Base-by-base conservation (phyloP, 2,113 vertebrate species). In the Sinocyclocheilus rhinocerous region DNA sequence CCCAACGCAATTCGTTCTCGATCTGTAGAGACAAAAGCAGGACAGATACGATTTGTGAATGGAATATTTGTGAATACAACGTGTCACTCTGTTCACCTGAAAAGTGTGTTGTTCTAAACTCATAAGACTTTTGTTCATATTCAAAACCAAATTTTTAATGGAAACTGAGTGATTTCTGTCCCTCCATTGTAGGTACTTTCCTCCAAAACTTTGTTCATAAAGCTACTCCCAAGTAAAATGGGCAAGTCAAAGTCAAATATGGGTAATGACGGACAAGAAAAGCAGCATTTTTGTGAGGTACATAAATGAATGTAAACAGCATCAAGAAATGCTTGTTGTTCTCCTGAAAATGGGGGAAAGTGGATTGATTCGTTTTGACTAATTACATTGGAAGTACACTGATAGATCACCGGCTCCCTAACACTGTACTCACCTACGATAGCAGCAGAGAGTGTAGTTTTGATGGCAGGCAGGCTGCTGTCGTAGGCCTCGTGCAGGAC, bases 401-500 rank as follows among this genome's bases (percentile, higher is more conserved):
- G 67, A 70, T 70, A 69, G 26, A 69, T 33, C 15, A 15, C 15
- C 0, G 65, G 15, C 29, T 69, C 65, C 18, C 5, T 36, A 24
- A 26, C 26, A 36, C 26, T 2, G 2, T 12, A 89, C 93, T 84
- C 89, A 99, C 98, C 98, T 72, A 99, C 90, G 26, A 99, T 94
- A 65, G 97, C 95, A 0, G 97, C 97, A 0, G 96, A 95, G 80
- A 98, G 94, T 6, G 95, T 93, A 16, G 92, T 94, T 95, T 99
- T 99, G 93, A 99, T 96, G 89, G 97, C 93, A 10, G 98, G 98
- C 92, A 99, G 94, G 0, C 96, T 94, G 89, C 97, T 96, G 90
- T 99, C 97, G 39, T 99, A 99, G 85, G 97, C 98, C 93, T 99
- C 98, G 29, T 97, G 97, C 4, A 97, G 94, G 18, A 95, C 76